phyloP scores from a whole-genome alignment of 2,113 vertebrate genomes.

The Gallinago undulata region DNA sequence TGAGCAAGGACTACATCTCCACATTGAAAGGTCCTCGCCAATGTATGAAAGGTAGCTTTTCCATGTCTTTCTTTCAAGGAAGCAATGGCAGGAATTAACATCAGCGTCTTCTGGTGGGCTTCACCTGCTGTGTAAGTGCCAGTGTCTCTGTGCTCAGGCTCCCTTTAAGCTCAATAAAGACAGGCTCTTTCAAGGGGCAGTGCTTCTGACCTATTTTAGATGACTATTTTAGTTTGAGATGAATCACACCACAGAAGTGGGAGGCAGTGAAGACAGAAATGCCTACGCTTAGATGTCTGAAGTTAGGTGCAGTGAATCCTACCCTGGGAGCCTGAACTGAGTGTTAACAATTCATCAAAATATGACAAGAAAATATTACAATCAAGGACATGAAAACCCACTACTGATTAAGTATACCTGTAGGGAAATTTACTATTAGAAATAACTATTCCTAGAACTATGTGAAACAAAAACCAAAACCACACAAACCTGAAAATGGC shows the following conservation, averaged over 20 bases:
- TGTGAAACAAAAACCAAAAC: background rate
- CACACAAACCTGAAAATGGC: background rate
- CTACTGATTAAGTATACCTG: background rate
- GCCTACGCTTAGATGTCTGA: slow-evolving; percentile 29
- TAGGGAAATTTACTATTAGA: background rate
- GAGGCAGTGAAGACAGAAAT: slow-evolving; percentile 46
- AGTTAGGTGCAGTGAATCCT: slow-evolving; percentile 17
- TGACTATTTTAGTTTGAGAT: slow-evolving; percentile 49
- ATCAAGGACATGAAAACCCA: background rate
- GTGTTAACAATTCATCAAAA: slow-evolving; percentile 17
- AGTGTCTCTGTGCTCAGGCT: background rate
- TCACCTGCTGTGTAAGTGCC: background rate
- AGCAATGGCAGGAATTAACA: background rate
- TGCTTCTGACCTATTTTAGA: slow-evolving; percentile 56
- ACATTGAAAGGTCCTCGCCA: background rate
- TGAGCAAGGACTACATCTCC: background rate
- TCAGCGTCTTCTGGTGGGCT: background rate
- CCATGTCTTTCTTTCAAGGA: background rate
- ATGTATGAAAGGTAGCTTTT: background rate
- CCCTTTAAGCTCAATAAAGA: background rate
- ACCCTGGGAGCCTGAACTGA: background rate
- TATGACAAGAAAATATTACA: background rate
- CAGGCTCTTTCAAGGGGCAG: background rate
- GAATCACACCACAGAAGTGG: slow-evolving; percentile 50
- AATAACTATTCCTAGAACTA: background rate